Evolutionary conservation across 2,113 vertebrate genomes (phyloP).

Genomic region (Oreochromis tanganicae): DNA sequence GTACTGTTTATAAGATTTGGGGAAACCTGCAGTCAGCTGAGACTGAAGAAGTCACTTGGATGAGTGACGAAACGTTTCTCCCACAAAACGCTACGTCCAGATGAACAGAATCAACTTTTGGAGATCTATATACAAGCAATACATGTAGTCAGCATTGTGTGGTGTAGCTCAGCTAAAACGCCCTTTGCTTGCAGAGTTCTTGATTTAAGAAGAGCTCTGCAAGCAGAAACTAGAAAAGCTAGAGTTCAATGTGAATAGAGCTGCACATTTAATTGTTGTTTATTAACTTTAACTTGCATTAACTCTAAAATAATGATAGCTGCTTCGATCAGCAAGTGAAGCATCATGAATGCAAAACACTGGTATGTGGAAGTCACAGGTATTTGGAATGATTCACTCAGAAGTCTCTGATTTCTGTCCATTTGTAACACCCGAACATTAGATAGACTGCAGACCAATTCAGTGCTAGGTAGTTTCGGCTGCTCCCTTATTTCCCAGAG

Average conservation of each 20-base stretch:
- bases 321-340: background rate
- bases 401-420: background rate
- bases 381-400: background rate
- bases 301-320: background rate
- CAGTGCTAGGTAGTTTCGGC: background rate
- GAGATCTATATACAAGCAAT: background rate
- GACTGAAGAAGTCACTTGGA: too few species aligned
- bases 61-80: too few species aligned
- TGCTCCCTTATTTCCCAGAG: background rate
- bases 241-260: background rate
- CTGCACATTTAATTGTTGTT: background rate
- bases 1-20: too few species aligned
- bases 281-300: background rate
- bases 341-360: background rate
- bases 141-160: background rate
- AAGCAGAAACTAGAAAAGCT: background rate
- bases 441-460: background rate
- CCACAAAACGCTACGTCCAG: too few species aligned
- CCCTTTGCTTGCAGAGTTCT: background rate
- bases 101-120: too few species aligned
- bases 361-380: background rate
- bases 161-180: background rate
- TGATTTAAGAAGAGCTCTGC: background rate
- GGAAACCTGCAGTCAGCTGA: too few species aligned
- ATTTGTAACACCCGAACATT: background rate